These are phyloP conservation scores for Coelopa frigida DNA, from an alignment of 1,140 invertebrate genomes.

Conservation along the genomic window DNA sequence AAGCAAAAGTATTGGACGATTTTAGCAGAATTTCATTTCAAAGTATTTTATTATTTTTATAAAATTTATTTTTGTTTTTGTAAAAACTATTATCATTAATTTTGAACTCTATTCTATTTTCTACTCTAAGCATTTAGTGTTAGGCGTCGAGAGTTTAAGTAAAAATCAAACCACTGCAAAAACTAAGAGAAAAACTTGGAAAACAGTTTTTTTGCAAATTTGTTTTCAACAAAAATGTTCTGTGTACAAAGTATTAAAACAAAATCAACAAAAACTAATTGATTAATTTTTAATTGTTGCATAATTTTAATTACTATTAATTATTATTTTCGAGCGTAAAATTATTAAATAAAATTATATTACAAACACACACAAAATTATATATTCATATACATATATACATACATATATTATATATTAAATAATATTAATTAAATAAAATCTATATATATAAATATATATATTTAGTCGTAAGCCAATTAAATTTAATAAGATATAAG, in stretches of 20 bases:
- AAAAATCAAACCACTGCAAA: too few relatives aligned
- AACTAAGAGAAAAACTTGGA: too few relatives aligned
- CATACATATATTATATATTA: background rate
- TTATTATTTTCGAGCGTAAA: constrained; percentile 9
- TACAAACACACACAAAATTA: background rate
- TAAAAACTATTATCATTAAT: too few relatives aligned
- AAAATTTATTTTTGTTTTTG: too few relatives aligned
- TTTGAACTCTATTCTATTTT: too few relatives aligned
- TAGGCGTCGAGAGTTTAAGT: too few relatives aligned
- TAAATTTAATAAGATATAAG: constrained; percentile 1
- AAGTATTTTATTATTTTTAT: too few relatives aligned
- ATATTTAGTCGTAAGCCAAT: background rate
- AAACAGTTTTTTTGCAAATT: too few relatives aligned
- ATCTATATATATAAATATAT: background rate
- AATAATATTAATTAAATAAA: too few relatives aligned
- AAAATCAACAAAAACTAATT: background rate
- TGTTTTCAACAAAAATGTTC: background rate
- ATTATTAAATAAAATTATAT: background rate
- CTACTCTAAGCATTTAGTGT: too few relatives aligned
- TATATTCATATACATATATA: background rate
- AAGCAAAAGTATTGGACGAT: too few relatives aligned
- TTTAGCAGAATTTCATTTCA: too few relatives aligned
- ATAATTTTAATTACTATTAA: constrained; percentile 8
- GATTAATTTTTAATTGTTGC: constrained; percentile 7
- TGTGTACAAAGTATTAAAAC: constrained; percentile 10